phyloP scores from a whole-genome alignment of 2,113 vertebrate species.

The Sarotherodon lohbergeri region DNA sequence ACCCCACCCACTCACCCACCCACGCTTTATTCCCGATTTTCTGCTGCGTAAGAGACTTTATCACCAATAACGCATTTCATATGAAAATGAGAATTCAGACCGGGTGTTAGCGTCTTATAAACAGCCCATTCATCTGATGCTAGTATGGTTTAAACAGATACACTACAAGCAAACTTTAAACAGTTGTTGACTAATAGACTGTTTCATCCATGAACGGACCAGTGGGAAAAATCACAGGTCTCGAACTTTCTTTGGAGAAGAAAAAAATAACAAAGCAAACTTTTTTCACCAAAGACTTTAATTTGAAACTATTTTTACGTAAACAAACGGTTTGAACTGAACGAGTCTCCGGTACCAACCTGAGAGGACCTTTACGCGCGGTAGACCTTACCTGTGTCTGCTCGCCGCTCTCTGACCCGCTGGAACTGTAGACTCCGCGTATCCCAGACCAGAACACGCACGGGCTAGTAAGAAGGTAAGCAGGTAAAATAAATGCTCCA shows the following conservation, averaged over 20 bases:
- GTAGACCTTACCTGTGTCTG: constrained; percentile 68
- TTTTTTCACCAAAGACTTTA: neutral
- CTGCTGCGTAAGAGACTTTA: neutral
- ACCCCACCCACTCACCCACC: neutral
- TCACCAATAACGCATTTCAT: neutral
- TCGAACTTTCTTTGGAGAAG: neutral
- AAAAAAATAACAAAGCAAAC: neutral
- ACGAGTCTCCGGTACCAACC: neutral
- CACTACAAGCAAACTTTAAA: neutral
- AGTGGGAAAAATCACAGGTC: neutral
- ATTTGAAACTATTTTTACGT: neutral
- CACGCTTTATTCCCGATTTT: neutral
- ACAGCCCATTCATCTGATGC: neutral
- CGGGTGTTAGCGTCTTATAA: neutral
- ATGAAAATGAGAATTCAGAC: neutral
- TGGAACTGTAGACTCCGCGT: constrained; percentile 41
- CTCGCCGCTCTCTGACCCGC: constrained; percentile 64
- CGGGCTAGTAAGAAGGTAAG: constrained; percentile 19
- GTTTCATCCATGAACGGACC: neutral
- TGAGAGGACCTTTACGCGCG: neutral
- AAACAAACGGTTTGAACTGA: neutral
- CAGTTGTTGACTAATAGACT: neutral
- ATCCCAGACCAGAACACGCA: constrained; percentile 42
- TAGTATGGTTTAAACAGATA: neutral
- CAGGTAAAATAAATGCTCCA: constrained; percentile 55